Evolutionary conservation across 2,113 vertebrate species (phyloP).

Genomic region (Oreotragus oreotragus): DNA sequence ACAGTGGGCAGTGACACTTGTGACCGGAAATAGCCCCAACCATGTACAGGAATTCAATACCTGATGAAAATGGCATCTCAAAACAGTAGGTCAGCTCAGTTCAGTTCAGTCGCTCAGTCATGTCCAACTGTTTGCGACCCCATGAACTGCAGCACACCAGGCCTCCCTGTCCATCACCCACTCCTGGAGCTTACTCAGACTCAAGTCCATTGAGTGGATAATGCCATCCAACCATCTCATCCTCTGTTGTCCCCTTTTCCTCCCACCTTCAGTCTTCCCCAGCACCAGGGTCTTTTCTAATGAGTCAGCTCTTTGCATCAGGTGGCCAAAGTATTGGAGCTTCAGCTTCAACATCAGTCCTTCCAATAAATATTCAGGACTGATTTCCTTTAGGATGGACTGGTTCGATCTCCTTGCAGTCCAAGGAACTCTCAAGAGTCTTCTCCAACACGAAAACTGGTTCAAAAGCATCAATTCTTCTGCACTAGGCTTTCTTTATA

Average conservation of each 20-base stretch:
- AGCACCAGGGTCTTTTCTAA: not conserved
- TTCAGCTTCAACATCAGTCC: not conserved
- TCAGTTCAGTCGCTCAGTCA: not conserved
- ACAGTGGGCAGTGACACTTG: not conserved
- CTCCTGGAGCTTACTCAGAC: not conserved
- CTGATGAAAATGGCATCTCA: not conserved
- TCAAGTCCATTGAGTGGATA: not conserved
- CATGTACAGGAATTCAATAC: not conserved
- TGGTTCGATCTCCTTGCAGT: not conserved
- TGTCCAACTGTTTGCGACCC: not conserved
- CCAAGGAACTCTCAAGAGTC: not conserved
- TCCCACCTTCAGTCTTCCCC: not conserved
- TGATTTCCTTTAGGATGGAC: not conserved
- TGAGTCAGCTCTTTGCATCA: not conserved
- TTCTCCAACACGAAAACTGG: not conserved
- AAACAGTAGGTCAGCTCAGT: not conserved
- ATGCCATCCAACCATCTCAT: not conserved
- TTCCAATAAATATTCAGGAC: not conserved
- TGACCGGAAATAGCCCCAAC: not conserved
- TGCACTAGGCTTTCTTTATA: rapidly evolving
- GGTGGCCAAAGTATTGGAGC: not conserved
- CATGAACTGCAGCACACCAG: not conserved
- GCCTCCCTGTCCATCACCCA: not conserved
- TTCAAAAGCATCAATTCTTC: not conserved
- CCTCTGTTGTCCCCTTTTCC: not conserved